Conservation (phyloP, 2,888 invertebrate genomes). For the Hirtodrosophila duncani region DNA sequence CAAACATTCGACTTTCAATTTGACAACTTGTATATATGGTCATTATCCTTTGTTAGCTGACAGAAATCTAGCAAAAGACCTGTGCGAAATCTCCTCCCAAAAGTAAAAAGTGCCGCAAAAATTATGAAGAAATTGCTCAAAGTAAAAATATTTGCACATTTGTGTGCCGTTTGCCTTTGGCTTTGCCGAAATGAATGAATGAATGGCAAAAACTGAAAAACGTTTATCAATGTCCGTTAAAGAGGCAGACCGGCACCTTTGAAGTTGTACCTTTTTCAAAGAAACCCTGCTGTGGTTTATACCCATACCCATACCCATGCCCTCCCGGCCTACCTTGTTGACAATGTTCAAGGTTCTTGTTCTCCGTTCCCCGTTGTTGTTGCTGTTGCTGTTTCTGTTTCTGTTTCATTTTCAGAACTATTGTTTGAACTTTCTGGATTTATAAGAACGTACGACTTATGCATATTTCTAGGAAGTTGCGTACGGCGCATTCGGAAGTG, state of each 20-base stretch:
- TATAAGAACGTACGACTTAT: conserved; percentile 20
- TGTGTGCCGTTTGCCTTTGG: no score
- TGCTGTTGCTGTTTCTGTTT: conserved; percentile 25
- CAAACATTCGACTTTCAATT: conserved; percentile 21
- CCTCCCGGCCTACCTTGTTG: conserved; percentile 39
- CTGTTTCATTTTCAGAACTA: conserved; percentile 17
- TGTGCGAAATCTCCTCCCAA: no score
- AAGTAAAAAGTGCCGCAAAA: conserved; percentile 64
- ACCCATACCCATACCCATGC: no score
- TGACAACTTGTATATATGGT: conserved; percentile 54
- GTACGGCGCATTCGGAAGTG: conserved; percentile 3
- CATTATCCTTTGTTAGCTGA: conserved; percentile 65
- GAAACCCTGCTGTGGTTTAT: conserved; percentile 43
- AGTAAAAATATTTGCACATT: conserved; percentile 56
- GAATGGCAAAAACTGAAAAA: conserved; percentile 14
- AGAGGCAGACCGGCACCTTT: conserved; percentile 41
- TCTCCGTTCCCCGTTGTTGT: conserved; percentile 52
- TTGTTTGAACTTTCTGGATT: conserved; percentile 30
- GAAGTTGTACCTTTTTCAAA: conserved; percentile 47
- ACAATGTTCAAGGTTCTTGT: conserved; percentile 37
- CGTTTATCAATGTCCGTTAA: conserved; percentile 6
- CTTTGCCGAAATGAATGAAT: conserved; percentile 32
- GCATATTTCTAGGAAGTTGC: conserved; percentile 47
- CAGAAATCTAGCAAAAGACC: conserved; percentile 1
- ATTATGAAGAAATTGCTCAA: conserved; percentile 67